A percentile compares a stretch with the other conserved stretches of the same genome.
phyloP scores from a whole-genome alignment of 1,140 invertebrate genomes.

The Apolygus lucorum region DNA sequence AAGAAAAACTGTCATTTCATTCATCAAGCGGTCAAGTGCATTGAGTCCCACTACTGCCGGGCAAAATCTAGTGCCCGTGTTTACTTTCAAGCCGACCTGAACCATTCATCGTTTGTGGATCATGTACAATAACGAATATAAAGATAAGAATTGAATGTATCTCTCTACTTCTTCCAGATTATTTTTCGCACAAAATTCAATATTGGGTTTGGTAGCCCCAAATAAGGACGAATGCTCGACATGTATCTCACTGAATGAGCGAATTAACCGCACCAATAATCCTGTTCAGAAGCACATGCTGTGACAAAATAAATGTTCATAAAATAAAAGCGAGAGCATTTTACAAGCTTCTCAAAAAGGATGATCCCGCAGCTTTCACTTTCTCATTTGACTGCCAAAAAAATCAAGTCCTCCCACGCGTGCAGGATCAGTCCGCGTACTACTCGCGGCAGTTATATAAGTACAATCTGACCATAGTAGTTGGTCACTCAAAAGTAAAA shows the following conservation, averaged over 20 bases:
- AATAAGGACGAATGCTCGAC: conserved; percentile 20
- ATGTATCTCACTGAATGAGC: neutral
- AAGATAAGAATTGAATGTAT: conserved; percentile 3
- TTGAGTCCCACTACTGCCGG: too few relatives aligned
- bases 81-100: too few relatives aligned
- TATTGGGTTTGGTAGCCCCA: neutral
- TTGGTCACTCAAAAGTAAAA: conserved; percentile 34
- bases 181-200: neutral
- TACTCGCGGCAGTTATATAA: conserved; percentile 30
- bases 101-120: too few relatives aligned
- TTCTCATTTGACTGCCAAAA: conserved; percentile 40
- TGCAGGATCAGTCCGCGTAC: conserved; percentile 36
- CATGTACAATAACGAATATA: neutral
- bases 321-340: neutral
- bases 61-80: too few relatives aligned
- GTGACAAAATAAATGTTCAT: neutral
- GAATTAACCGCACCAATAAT: neutral
- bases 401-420: conserved; percentile 36
- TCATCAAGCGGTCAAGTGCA: too few relatives aligned
- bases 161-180: neutral
- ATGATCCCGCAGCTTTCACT: neutral
- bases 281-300: neutral
- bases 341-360: neutral
- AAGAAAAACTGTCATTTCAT: too few relatives aligned
- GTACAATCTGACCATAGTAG: conserved; percentile 38